A percentile compares a stretch with the other conserved stretches of the same genome.
phyloP scores from a whole-genome alignment of 2,797 vertebrate species.

The Margarornis squamiger region DNA sequence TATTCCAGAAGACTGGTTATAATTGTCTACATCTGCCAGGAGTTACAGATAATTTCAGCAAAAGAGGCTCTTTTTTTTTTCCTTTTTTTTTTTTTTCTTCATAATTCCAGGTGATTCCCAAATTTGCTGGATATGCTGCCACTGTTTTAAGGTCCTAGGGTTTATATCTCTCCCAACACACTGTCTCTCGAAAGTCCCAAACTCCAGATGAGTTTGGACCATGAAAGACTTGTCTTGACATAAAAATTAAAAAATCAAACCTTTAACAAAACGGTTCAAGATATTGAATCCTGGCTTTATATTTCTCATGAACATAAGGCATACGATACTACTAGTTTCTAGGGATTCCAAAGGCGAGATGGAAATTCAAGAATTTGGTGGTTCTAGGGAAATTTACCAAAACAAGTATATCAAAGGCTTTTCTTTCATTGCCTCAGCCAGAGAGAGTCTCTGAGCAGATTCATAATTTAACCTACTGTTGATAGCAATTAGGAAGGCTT shows the following conservation, averaged over 20 bases:
- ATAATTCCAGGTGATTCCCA: not conserved
- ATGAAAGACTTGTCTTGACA: not conserved
- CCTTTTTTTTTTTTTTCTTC: not conserved
- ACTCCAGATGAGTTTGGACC: not conserved
- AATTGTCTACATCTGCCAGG: rapidly evolving
- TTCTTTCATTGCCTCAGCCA: not conserved
- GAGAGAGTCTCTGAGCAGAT: not conserved
- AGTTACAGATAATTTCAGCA: not conserved
- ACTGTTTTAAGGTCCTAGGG: not conserved
- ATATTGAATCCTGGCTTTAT: not conserved
- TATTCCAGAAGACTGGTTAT: not conserved
- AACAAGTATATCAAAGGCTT: not conserved
- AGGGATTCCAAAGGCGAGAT: not conserved
- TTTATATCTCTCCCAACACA: not conserved
- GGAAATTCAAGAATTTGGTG: not conserved
- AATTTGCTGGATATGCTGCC: not conserved
- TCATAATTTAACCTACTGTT: not conserved
- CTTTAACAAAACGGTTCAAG: not conserved
- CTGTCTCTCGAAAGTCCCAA: not conserved
- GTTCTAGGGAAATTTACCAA: not conserved
- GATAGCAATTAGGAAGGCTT: not conserved
- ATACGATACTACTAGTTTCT: not conserved
- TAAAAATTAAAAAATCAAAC: not conserved
- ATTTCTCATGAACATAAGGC: not conserved
- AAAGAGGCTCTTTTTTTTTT: not conserved